Base-by-base conservation (phyloP, 2,113 vertebrate species). In the Pelecanoides urinatrix region DNA sequence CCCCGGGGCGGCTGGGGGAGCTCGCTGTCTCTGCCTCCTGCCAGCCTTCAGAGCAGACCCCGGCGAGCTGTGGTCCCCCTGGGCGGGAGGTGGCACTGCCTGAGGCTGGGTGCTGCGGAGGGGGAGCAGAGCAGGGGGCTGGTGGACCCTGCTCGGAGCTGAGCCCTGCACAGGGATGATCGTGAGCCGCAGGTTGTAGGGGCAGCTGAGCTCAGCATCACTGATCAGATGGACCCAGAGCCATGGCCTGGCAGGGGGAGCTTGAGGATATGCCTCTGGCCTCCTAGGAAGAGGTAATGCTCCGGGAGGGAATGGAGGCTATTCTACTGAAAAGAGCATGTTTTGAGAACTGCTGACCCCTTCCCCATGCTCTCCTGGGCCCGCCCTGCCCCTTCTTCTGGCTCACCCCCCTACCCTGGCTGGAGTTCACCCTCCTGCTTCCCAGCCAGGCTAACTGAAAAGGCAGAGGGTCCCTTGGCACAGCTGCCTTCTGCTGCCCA, bases 1-100 rank as follows among this genome's bases (percentile, higher is more conserved):
- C 30, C 2, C 32, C 9, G 2, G n/a, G 7, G 44, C 0, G 0
- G 25, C 65, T 61, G 27, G 10, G 14, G 30, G 47, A 58, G 26
- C 49, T 88, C 1, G 0, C 49, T 56, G 11, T 63, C 42, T 61
- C 26, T 61, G 75, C 40, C 26, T 86, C 6, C 45, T 56, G 27
- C 21, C 6, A 1, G 26, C 5, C 3, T 11, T 83, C 56, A 7
- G 0, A 62, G 82, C 71, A 88, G 78, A 58, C 30, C 27, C 32
- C 1, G 2, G 62, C 36, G 52, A 67, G 36, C 89, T 72, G 71
- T 42, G 47, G 15, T 11, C 32, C n/a, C 30, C 26, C 30, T 17
- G 50, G 29, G 9, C 6, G 2, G 45, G 59, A 55, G 50, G 29
- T 34, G 23, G 30, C 75, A 66, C 56, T 82, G 45, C 34, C 86